Percentiles rank a stretch among this genome's conserved stretches.
Conservation (phyloP, 2,888 invertebrate species). For the Lepidocyrtoides sp. region DNA sequence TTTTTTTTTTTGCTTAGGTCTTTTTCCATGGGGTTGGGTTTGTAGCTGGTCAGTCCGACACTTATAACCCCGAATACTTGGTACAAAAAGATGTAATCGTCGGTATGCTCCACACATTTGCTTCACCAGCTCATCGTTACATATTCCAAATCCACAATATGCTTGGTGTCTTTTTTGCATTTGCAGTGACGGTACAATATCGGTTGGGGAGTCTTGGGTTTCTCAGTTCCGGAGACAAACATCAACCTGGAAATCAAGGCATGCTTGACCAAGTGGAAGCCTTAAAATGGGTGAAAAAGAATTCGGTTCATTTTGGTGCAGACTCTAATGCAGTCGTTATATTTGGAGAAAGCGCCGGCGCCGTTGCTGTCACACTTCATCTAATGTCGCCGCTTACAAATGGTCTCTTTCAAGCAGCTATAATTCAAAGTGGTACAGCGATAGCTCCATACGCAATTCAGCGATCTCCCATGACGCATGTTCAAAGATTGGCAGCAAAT, state of each 20-base stretch:
- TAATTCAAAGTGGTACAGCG: conserved; percentile 81
- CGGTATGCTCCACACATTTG: not conserved
- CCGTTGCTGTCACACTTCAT: conserved; percentile 72
- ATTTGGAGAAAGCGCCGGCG: conserved; percentile 74
- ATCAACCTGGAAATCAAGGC: conserved; percentile 80
- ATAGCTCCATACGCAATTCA: conserved; percentile 83
- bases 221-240: conserved; percentile 74
- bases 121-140: not conserved
- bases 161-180: not conserved
- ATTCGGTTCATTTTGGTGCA: conserved; percentile 77
- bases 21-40: conserved; percentile 81
- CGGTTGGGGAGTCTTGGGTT: conserved; percentile 80
- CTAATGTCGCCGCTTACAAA: conserved; percentile 79
- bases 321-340: conserved; percentile 66
- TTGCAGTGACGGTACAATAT: conserved; percentile 81
- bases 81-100: conserved; percentile 81
- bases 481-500: conserved; percentile 79
- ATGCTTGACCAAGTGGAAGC: conserved; percentile 79
- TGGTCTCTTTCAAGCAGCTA: conserved; percentile 82
- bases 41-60: conserved; percentile 80
- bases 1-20: conserved; percentile 26
- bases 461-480: conserved; percentile 79
- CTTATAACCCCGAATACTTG: conserved; percentile 82
- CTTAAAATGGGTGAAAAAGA: conserved; percentile 77
- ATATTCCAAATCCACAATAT: not conserved